phyloP scores from a whole-genome alignment of 2,797 vertebrate species.

The Danio aesculapii region DNA sequence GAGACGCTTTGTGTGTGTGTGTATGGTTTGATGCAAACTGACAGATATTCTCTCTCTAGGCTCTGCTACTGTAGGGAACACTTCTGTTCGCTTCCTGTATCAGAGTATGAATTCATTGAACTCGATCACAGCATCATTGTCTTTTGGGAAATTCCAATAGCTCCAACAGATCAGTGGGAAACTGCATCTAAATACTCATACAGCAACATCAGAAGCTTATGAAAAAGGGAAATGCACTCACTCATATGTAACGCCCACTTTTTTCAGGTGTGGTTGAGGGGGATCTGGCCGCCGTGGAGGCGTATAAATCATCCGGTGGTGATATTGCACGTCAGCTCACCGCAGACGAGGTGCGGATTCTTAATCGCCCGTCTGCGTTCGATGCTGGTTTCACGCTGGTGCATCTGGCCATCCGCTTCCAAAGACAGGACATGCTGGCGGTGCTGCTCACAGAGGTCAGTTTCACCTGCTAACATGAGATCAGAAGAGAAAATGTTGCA shows the following conservation, averaged over 20 bases:
- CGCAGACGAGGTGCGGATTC: slow-evolving; percentile 93
- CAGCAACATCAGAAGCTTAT: slow-evolving; percentile 8
- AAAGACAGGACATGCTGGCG: slow-evolving; percentile 97
- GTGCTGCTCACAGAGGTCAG: slow-evolving; percentile 93
- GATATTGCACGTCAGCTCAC: slow-evolving; percentile 96
- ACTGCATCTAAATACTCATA: not conserved
- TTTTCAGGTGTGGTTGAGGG: slow-evolving; percentile 94
- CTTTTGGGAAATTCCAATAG: slow-evolving; percentile 24
- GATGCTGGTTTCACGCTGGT: slow-evolving; percentile 96
- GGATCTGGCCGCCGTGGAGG: slow-evolving; percentile 92
- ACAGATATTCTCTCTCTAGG: slow-evolving; percentile 2
- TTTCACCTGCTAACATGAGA: not conserved
- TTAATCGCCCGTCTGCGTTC: slow-evolving; percentile 94
- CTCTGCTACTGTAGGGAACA: not conserved
- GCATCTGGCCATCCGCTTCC: slow-evolving; percentile 97
- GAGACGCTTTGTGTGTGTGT: not conserved
- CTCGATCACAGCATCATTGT: not conserved
- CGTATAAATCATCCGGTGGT: slow-evolving; percentile 93
- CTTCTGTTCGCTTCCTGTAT: not conserved
- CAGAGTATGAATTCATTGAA: slow-evolving; percentile 6
- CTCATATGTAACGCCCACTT: not conserved
- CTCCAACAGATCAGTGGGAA: not conserved
- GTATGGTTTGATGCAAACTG: slow-evolving; percentile 17
- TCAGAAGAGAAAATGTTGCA: not conserved
- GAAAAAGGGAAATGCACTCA: not conserved